phyloP scores from a whole-genome alignment of 2,113 vertebrate species.

The Podocnemis expansa region DNA sequence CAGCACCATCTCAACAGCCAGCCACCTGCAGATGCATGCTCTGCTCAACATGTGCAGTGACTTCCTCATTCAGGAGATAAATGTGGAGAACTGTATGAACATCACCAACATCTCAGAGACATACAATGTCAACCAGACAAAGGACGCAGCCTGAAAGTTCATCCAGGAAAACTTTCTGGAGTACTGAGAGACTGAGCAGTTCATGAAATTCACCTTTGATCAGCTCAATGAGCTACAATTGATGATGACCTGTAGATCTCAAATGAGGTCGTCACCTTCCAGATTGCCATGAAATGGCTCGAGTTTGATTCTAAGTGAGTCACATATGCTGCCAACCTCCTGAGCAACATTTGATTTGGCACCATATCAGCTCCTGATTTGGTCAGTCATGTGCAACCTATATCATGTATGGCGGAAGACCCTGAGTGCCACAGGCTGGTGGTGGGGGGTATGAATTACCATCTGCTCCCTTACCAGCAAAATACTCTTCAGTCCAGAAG shows the following conservation, averaged over 20 bases:
- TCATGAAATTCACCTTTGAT: constrained; percentile 84
- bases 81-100: constrained; percentile 84
- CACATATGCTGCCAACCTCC: constrained; percentile 77
- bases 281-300: constrained; percentile 86
- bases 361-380: constrained; percentile 85
- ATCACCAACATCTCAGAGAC: constrained; percentile 83
- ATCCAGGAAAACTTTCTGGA: constrained; percentile 84
- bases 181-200: constrained; percentile 82
- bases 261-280: constrained; percentile 82
- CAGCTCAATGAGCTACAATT: constrained; percentile 82
- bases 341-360: constrained; percentile 82
- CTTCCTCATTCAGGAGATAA: constrained; percentile 84
- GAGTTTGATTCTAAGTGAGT: constrained; percentile 82
- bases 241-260: constrained; percentile 82
- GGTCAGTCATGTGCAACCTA: constrained; percentile 85
- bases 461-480: constrained; percentile 87
- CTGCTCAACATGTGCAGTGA: constrained; percentile 85
- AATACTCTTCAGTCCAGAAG: constrained; percentile 84
- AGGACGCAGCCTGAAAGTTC: constrained; percentile 77
- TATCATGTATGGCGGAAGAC: constrained; percentile 86
- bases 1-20: constrained; percentile 82
- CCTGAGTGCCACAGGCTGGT: constrained; percentile 85
- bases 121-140: constrained; percentile 78
- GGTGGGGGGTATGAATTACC: constrained; percentile 91
- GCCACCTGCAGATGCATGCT: constrained; percentile 79